Percentiles rank a stretch among this genome's conserved stretches.
These are phyloP conservation scores for Capromys pilorides DNA, from an alignment of 2,797 vertebrate species.

Conservation along the genomic window DNA sequence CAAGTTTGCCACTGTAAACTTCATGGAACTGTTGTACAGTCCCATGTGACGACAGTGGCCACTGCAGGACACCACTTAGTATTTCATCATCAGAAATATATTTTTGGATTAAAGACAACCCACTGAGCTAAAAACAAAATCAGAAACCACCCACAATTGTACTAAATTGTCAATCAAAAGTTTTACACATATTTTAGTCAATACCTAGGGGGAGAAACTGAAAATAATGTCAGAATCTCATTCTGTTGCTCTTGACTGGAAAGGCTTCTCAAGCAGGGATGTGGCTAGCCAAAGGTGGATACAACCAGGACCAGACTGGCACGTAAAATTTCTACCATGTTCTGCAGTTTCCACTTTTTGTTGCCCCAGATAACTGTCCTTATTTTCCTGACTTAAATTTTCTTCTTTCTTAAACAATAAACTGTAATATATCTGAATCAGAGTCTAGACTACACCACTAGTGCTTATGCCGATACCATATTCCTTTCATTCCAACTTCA, in stretches of 20 bases:
- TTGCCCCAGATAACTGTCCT: not conserved
- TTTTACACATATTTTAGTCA: constrained; percentile 85
- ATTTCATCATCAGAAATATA: too few relatives aligned
- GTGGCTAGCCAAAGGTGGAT: constrained; percentile 76
- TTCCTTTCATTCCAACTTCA: not conserved
- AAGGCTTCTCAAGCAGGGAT: constrained; percentile 77
- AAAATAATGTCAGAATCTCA: constrained; percentile 77
- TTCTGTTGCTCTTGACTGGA: constrained; percentile 77
- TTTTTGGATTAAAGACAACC: too few relatives aligned
- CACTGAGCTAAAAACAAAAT: too few relatives aligned
- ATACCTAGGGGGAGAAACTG: constrained; percentile 81
- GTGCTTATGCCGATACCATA: not conserved
- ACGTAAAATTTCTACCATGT: constrained; percentile 80
- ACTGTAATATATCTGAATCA: not conserved
- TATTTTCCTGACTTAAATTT: not conserved
- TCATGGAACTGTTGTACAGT: too few relatives aligned
- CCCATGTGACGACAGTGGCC: too few relatives aligned
- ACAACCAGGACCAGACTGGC: constrained; percentile 70
- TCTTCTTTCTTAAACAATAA: not conserved
- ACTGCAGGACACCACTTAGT: too few relatives aligned
- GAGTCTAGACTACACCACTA: not conserved
- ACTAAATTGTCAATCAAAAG: constrained; percentile 76
- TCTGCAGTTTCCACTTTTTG: constrained; percentile 83
- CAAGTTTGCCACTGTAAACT: too few relatives aligned
- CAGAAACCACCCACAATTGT: not conserved